Conservation (phyloP, 2,888 invertebrate species). For the Eucera pruinosa region DNA sequence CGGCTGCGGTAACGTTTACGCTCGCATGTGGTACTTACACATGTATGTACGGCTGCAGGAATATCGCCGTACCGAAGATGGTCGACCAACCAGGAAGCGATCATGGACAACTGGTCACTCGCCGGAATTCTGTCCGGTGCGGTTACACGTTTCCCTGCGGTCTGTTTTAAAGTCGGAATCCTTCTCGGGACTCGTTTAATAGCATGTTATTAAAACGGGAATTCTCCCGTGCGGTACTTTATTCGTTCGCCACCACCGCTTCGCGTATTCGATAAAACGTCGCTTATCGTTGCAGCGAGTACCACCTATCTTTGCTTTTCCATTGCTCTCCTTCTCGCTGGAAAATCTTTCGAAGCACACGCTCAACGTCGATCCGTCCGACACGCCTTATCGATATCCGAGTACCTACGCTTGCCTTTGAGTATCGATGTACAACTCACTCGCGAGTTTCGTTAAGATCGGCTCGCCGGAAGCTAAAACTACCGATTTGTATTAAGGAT, state of each 20-base stretch:
- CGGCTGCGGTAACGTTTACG: constrained; percentile 9
- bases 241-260: background rate
- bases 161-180: constrained; percentile 57
- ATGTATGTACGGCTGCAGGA: background rate
- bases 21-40: constrained; percentile 5
- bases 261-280: constrained; percentile 1
- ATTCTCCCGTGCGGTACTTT: constrained; percentile 29
- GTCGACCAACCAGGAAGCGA: constrained; percentile 77
- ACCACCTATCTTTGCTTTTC: too few relatives aligned
- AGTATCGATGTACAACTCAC: too few relatives aligned
- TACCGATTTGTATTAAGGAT: too few relatives aligned
- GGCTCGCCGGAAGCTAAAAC: too few relatives aligned
- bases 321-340: too few relatives aligned
- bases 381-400: too few relatives aligned
- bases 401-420: too few relatives aligned
- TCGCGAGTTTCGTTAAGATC: too few relatives aligned
- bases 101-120: constrained; percentile 74
- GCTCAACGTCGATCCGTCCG: too few relatives aligned
- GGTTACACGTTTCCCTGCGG: constrained; percentile 58
- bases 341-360: too few relatives aligned
- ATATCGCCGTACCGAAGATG: constrained; percentile 54
- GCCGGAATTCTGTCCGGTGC: constrained; percentile 72
- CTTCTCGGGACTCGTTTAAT: constrained; percentile 29
- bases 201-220: constrained; percentile 35
- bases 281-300: background rate